phyloP scores from a whole-genome alignment of 1,140 invertebrate genomes.

The Pemphigus obesinymphae region DNA sequence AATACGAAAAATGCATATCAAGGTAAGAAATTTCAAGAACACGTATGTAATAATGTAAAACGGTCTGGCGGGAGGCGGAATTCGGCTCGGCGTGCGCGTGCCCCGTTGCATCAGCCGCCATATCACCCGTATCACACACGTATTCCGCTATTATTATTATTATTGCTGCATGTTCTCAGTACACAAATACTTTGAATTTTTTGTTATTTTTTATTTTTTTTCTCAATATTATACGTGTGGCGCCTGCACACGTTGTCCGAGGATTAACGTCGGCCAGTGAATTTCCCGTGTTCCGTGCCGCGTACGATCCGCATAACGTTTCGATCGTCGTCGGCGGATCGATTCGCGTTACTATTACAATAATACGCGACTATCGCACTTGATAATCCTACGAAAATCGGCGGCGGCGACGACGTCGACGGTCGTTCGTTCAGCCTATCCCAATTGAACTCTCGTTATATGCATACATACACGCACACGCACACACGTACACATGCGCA shows the following conservation, averaged over 20 bases:
- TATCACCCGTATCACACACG: not conserved
- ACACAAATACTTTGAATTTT: not conserved
- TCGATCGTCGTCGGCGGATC: not conserved
- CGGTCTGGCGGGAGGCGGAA: not conserved
- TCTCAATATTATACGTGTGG: not conserved
- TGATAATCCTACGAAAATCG: not conserved
- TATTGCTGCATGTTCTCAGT: not conserved
- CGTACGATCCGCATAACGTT: not conserved
- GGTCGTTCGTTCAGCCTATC: not conserved
- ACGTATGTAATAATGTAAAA: not conserved
- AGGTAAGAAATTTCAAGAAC: slow-evolving; percentile 8
- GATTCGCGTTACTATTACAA: not conserved
- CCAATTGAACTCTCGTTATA: slow-evolving; percentile 15
- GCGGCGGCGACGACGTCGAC: not conserved
- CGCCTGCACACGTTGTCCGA: not conserved
- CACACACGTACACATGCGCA: not conserved
- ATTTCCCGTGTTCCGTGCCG: not conserved
- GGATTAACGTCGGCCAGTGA: too few species aligned
- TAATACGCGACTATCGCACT: too few species aligned
- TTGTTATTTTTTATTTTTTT: too few species aligned
- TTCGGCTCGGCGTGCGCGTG: not conserved
- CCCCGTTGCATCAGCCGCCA: not conserved
- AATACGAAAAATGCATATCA: not conserved
- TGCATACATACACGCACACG: not conserved
- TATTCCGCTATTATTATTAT: not conserved